phyloP scores from a whole-genome alignment of 2,888 invertebrate genomes.

The Poecilus cupreus region DNA sequence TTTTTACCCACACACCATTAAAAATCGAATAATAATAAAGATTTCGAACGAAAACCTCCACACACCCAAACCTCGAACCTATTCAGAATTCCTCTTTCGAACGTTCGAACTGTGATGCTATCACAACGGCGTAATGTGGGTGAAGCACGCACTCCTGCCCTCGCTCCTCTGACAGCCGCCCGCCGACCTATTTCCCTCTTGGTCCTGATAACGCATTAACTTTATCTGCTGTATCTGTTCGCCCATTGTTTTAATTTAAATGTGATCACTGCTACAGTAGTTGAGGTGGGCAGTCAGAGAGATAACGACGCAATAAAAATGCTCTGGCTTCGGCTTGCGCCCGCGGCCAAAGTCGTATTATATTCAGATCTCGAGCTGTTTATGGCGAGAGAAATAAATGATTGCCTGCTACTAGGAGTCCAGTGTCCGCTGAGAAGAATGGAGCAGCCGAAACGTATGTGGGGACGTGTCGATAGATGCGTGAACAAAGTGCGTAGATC shows the following conservation, averaged over 20 bases:
- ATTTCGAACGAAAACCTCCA: not conserved
- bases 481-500: too few relatives aligned
- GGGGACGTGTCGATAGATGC: not conserved
- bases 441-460: not conserved
- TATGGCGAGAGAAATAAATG: conserved; percentile 34
- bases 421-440: not conserved
- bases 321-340: not conserved
- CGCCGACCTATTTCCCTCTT: conserved; percentile 24
- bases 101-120: conserved; percentile 3
- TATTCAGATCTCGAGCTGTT: conserved; percentile 35
- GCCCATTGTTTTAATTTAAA: conserved; percentile 57
- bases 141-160: not conserved
- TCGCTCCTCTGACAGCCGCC: not conserved
- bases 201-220: conserved; percentile 44
- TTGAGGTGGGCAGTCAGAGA: conserved; percentile 51
- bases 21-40: not conserved
- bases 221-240: conserved; percentile 51
- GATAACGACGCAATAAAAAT: conserved; percentile 58
- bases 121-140: conserved; percentile 30
- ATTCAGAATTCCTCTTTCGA: conserved; percentile 20
- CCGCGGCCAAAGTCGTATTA: conserved; percentile 14
- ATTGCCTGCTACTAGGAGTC: conserved; percentile 11
- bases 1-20: too few relatives aligned
- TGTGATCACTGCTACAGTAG: conserved; percentile 55
- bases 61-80: not conserved